phyloP scores from a whole-genome alignment of 2,797 vertebrate genomes.

The Halcyon chelicuti region DNA sequence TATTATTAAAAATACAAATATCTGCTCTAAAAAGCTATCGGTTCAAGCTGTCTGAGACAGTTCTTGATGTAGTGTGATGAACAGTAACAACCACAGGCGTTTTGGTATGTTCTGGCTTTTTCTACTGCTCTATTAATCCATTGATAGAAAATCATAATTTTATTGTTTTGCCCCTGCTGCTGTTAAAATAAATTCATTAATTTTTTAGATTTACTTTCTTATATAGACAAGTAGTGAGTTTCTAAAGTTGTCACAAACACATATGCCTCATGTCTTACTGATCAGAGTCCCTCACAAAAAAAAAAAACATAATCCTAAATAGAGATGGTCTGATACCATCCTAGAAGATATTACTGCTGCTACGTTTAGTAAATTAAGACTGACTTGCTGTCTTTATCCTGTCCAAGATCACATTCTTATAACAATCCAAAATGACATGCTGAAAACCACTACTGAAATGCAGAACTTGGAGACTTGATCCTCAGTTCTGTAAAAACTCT shows the following conservation, averaged over 20 bases:
- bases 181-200: not conserved
- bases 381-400: constrained; percentile 75
- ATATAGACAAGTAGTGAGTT: constrained; percentile 20
- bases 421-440: constrained; percentile 63
- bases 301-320: constrained; percentile 63
- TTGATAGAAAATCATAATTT: not conserved
- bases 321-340: constrained; percentile 73
- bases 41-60: not conserved
- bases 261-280: constrained; percentile 37
- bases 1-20: not conserved
- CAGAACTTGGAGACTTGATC: not conserved
- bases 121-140: constrained; percentile 33
- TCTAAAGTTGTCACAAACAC: constrained; percentile 49
- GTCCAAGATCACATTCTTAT: constrained; percentile 64
- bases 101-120: not conserved
- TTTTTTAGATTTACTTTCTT: constrained; percentile 37
- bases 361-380: constrained; percentile 81
- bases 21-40: not conserved
- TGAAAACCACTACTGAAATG: constrained; percentile 5
- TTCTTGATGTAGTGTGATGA: not conserved
- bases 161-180: not conserved
- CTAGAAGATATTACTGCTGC: constrained; percentile 65
- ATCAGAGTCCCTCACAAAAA: constrained; percentile 55
- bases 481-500: not conserved
- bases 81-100: not conserved